These are phyloP conservation scores for Epizoanthus ramosus DNA, from an alignment of 92 coral and sea anemone genomes.

Conservation along the genomic window DNA sequence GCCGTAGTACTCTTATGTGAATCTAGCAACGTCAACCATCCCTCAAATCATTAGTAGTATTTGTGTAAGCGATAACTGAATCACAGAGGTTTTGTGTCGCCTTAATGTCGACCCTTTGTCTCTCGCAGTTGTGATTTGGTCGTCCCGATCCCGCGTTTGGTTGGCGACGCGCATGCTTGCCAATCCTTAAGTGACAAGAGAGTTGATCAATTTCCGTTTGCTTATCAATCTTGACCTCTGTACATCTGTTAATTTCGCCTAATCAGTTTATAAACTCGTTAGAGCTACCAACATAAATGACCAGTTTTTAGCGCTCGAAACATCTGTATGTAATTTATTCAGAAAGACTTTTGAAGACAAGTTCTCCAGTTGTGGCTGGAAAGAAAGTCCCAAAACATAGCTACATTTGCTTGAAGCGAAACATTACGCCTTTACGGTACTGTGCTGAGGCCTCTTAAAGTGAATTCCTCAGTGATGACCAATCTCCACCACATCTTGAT, in stretches of 20 bases:
- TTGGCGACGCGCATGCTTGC: conserved; percentile 36
- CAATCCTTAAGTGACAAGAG: conserved; percentile 20
- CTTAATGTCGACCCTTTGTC: conserved; percentile 8
- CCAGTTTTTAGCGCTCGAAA: conserved; percentile 14
- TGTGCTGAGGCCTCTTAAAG: conserved; percentile 2
- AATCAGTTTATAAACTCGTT: conserved; percentile 50
- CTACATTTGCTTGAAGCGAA: background rate
- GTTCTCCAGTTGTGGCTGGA: background rate
- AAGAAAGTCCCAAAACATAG: conserved; percentile 12
- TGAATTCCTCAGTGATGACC: conserved; percentile 33
- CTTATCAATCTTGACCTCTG: conserved; percentile 51
- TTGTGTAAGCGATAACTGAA: conserved; percentile 26
- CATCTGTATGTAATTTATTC: conserved; percentile 22
- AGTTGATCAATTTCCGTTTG: conserved; percentile 39
- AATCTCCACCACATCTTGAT: conserved; percentile 30
- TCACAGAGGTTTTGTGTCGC: conserved; percentile 30
- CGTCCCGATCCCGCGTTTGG: background rate
- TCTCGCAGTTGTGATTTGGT: background rate
- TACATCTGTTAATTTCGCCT: conserved; percentile 50
- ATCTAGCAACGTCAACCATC: background rate
- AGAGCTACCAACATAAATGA: conserved; percentile 23
- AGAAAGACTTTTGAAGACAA: background rate
- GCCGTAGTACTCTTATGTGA: background rate
- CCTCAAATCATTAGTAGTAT: conserved; percentile 10
- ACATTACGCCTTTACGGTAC: background rate